A percentile compares a stretch with the other conserved stretches of the same genome.
phyloP scores from a whole-genome alignment of 2,113 vertebrate species.

The Pollimyrus isidori region DNA sequence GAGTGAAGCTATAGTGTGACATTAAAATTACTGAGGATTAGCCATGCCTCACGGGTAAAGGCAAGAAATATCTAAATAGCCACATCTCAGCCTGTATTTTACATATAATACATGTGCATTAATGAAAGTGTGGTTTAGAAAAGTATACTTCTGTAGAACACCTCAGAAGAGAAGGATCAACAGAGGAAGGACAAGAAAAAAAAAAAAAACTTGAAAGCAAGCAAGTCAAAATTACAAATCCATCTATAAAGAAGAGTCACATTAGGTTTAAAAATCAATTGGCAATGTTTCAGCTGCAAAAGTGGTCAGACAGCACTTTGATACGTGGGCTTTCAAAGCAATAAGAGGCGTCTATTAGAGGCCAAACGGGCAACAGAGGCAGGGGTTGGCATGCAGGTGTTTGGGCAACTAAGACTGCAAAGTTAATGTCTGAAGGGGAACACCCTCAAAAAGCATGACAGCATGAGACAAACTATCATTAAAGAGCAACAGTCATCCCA shows the following conservation, averaged over 20 bases:
- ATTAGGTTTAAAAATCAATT: not conserved
- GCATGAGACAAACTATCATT: not conserved
- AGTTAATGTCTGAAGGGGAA: not conserved
- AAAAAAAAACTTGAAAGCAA: not conserved
- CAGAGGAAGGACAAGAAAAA: not conserved
- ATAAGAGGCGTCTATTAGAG: not conserved
- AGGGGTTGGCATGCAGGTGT: not conserved
- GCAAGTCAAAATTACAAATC: not conserved
- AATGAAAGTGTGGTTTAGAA: not conserved
- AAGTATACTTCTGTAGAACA: not conserved
- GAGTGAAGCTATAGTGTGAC: not conserved
- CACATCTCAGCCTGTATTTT: not conserved
- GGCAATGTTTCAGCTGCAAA: not conserved
- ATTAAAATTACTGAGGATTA: not conserved
- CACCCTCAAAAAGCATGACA: not conserved
- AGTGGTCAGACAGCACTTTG: not conserved
- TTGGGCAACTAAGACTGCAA: not conserved
- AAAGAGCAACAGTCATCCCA: not conserved
- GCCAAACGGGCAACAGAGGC: not conserved
- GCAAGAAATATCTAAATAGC: not conserved
- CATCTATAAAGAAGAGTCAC: not conserved
- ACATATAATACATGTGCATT: not conserved
- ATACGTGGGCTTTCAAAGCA: not conserved
- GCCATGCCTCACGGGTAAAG: not conserved
- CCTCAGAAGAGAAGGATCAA: not conserved